A percentile compares a stretch with the other conserved stretches of the same genome.
Conservation (phyloP, 2,113 vertebrate genomes). For the Platichthys stellatus region DNA sequence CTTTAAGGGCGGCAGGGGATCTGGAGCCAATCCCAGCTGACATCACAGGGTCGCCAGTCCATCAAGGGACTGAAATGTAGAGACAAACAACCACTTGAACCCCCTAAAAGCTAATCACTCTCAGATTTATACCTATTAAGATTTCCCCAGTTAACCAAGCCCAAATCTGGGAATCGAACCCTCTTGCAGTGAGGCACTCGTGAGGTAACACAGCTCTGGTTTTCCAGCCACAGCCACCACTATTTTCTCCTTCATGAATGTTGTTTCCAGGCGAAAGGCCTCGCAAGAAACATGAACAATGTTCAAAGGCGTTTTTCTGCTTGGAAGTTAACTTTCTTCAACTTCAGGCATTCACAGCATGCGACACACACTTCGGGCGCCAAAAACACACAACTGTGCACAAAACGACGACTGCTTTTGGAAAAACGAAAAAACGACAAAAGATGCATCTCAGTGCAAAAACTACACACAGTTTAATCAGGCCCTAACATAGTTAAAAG, state of each 20-base stretch:
- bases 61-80: too few relatives aligned
- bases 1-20: too few relatives aligned
- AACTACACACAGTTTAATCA: not conserved
- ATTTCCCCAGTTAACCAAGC: too few relatives aligned
- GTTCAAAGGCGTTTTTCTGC: not conserved
- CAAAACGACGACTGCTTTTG: too few relatives aligned
- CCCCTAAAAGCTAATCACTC: too few relatives aligned
- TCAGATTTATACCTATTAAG: too few relatives aligned
- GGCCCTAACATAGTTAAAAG: not conserved
- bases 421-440: not conserved
- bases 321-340: not conserved
- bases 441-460: not conserved
- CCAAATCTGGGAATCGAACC: too few relatives aligned
- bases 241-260: not conserved
- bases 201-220: too few relatives aligned
- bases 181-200: too few relatives aligned
- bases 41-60: too few relatives aligned
- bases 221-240: not conserved
- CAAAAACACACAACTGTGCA: not conserved
- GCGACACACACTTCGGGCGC: not conserved
- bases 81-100: too few relatives aligned
- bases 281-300: not conserved
- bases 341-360: not conserved
- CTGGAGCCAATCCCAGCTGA: too few relatives aligned
- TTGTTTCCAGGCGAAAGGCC: not conserved